Evolutionary conservation across 2,888 invertebrate species (phyloP), one percentile per base, ranked within the genome.

Genomic region (Eristalis pertinax): DNA sequence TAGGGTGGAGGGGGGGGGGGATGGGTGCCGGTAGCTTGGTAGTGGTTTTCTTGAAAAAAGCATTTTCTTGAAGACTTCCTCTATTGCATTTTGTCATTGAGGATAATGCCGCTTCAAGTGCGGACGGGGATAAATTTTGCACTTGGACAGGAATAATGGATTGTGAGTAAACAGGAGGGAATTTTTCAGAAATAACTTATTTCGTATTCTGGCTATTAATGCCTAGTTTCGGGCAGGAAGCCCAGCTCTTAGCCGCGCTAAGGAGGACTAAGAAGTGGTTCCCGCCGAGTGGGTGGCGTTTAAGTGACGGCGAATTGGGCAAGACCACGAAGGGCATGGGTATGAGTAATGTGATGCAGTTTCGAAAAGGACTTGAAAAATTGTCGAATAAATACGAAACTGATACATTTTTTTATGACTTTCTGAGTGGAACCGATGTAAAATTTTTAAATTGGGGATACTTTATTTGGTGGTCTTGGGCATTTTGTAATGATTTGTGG

Each of bases 1-100:
- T 79, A 13, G 0, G 32, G 1, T 1, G 29, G 32, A 5, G 8
- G 8, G 7, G 7, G 7, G 32, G 7, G 32, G 32, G 32, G 50
- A 19, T 19, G 15, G 19, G 8, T 4, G 19, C 8, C 13, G 64
- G 22, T 22, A 22, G n/a, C 11, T n/a, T 8, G 38, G 0, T 35
- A 32, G 38, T 29, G 35, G 19, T 10, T 38, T 38, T 26, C 50
- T 73, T 73, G 11, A 38, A 58, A 63, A 41, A 65, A 82, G 75
- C 70, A 76, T 70, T 82, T 76, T 60, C 32, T 38, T 75, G 64
- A 15, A 82, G 70, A 82, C 75, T 76, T 82, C 65, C 81, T 62
- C 68, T 32, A 74, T 64, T 84, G 78, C 69, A 75, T 84, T 84
- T 65, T 74, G 60, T 77, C 72, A 72, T 73, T 84, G 74, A 64